Conservation (phyloP, 37 sponge, comb jelly and placozoan species). For the Beroe ovata region DNA sequence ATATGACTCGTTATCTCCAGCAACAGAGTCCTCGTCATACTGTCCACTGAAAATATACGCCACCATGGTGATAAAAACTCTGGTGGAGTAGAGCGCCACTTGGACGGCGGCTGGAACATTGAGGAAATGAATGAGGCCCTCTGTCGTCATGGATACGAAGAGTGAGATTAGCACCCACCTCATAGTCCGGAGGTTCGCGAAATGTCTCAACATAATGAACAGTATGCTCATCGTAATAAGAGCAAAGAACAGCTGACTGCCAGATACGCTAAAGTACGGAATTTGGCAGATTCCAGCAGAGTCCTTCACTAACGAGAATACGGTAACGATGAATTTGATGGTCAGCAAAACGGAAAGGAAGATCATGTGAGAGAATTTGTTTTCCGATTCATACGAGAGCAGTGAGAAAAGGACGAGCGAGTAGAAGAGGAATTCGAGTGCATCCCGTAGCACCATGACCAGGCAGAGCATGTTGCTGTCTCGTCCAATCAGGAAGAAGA, state of each 20-base stretch:
- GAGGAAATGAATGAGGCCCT: not conserved
- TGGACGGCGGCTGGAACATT: not conserved
- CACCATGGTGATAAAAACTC: not conserved
- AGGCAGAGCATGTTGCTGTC: not conserved
- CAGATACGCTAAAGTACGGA: not conserved
- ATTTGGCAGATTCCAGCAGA: not conserved
- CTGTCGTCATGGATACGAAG: not conserved
- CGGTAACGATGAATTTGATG: conserved; percentile 19
- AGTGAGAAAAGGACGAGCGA: not conserved
- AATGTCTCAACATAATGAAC: not conserved
- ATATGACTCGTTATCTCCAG: not conserved
- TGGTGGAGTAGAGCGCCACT: conserved; percentile 27
- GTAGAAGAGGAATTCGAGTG: conserved; percentile 9
- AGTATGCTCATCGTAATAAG: conserved; percentile 8
- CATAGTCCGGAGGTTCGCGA: not conserved
- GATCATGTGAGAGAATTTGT: not conserved
- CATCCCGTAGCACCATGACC: not conserved
- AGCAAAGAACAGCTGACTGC: conserved; percentile 33
- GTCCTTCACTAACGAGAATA: not conserved
- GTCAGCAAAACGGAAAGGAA: not conserved
- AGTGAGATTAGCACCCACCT: conserved; percentile 7
- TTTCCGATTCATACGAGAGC: conserved; percentile 28
- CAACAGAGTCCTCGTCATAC: too few relatives aligned
- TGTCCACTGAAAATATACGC: conserved; percentile 22
- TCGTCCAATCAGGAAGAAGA: not conserved